A percentile compares a stretch with the other conserved stretches of the same genome.
These are phyloP conservation scores for Cryptoleucopteryx plumbea DNA, from an alignment of 2,113 vertebrate species.

Conservation along the genomic window DNA sequence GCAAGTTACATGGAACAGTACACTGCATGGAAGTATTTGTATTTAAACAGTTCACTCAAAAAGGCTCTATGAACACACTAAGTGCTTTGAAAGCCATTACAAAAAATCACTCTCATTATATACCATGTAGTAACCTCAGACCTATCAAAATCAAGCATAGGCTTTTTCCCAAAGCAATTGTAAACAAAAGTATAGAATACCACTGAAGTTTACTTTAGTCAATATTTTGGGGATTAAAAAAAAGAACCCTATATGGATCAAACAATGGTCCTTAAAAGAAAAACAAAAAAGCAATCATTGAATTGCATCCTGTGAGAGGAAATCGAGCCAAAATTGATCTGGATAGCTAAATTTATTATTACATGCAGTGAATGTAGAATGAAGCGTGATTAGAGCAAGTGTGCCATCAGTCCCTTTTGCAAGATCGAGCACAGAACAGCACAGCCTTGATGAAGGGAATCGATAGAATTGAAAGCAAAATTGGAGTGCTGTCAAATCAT, in stretches of 20 bases:
- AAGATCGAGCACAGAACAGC: slow-evolving; percentile 56
- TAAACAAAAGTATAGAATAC: slow-evolving; percentile 17
- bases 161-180: neutral
- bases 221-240: neutral
- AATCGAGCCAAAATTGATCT: slow-evolving; percentile 71
- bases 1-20: neutral
- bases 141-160: neutral
- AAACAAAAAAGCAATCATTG: slow-evolving; percentile 29
- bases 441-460: slow-evolving; percentile 72
- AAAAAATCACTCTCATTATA: neutral
- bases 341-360: slow-evolving; percentile 71
- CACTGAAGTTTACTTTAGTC: neutral
- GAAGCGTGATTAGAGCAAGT: slow-evolving; percentile 69
- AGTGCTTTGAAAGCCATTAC: neutral
- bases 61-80: neutral
- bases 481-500: slow-evolving; percentile 79
- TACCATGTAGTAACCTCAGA: neutral
- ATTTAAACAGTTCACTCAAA: neutral
- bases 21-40: neutral
- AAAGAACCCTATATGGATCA: neutral
- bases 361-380: slow-evolving; percentile 64
- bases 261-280: neutral
- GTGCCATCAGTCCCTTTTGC: slow-evolving; percentile 64
- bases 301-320: slow-evolving; percentile 63
- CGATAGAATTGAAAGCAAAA: slow-evolving; percentile 80